Evolutionary conservation across 2,797 vertebrate species (phyloP).

Genomic region (Atherinosoma microstoma): DNA sequence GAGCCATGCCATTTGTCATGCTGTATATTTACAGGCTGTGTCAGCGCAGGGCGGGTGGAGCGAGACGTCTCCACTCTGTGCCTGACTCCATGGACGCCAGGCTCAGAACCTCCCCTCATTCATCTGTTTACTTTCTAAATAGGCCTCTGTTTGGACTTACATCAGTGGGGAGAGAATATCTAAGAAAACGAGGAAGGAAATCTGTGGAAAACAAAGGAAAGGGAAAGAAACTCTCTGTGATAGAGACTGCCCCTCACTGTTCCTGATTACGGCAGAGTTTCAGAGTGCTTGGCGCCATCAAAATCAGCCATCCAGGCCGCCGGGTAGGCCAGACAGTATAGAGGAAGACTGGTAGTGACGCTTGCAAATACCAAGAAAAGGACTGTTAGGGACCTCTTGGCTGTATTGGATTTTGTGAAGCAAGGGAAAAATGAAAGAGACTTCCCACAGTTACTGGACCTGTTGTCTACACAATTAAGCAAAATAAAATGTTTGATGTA

Average conservation of each 20-base stretch:
- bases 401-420: conserved; percentile 79
- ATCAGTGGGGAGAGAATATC: conserved; percentile 88
- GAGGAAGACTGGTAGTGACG: conserved; percentile 79
- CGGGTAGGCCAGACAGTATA: conserved; percentile 78
- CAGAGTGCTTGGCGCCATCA: conserved; percentile 85
- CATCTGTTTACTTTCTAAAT: conserved; percentile 89
- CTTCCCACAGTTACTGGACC: conserved; percentile 62
- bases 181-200: conserved; percentile 91
- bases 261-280: conserved; percentile 84
- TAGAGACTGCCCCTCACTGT: conserved; percentile 83
- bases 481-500: conserved; percentile 44
- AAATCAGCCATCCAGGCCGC: conserved; percentile 82
- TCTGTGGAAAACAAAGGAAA: conserved; percentile 88
- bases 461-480: conserved; percentile 63
- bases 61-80: conserved; percentile 74
- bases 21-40: conserved; percentile 82
- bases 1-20: conserved; percentile 81
- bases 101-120: conserved; percentile 81
- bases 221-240: conserved; percentile 87
- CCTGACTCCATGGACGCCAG: conserved; percentile 74
- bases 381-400: conserved; percentile 70
- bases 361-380: conserved; percentile 76
- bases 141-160: conserved; percentile 87
- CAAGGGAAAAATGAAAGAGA: conserved; percentile 69
- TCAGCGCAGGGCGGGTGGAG: conserved; percentile 74